Conservation (phyloP, 2,113 vertebrate genomes). For the Callithrix jacchus region DNA sequence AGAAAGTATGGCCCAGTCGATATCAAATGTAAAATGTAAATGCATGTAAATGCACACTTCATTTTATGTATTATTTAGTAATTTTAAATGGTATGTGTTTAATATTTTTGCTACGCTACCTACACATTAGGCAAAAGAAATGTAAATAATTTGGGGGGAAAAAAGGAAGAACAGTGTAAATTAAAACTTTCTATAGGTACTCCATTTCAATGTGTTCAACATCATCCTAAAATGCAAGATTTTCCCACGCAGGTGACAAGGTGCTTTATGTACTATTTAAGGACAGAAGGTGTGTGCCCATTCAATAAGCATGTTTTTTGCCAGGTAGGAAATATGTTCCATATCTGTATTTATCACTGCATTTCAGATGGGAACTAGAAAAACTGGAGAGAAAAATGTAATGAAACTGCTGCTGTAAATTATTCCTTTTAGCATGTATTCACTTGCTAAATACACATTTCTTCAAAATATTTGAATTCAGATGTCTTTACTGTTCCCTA, state of each 20-base stretch:
- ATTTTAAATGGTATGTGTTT: conserved; percentile 90
- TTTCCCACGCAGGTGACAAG: conserved; percentile 74
- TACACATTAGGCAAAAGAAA: conserved; percentile 86
- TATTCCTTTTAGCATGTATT: conserved; percentile 96
- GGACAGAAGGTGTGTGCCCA: conserved; percentile 79
- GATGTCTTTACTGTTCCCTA: conserved; percentile 82
- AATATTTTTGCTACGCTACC: conserved; percentile 90
- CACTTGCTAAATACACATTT: conserved; percentile 98
- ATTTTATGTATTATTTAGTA: conserved; percentile 88
- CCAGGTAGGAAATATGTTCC: conserved; percentile 83
- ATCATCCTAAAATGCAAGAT: conserved; percentile 78
- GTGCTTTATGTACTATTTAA: conserved; percentile 83
- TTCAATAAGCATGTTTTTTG: conserved; percentile 77
- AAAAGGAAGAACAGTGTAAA: conserved; percentile 86
- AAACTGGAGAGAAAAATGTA: conserved; percentile 87
- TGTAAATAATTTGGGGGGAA: conserved; percentile 90
- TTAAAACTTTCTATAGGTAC: conserved; percentile 84
- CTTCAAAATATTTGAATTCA: conserved; percentile 90
- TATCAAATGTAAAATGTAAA: conserved; percentile 86
- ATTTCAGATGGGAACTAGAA: conserved; percentile 85
- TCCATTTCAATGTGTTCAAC: conserved; percentile 80
- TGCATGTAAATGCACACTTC: conserved; percentile 92
- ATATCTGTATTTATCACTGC: conserved; percentile 85
- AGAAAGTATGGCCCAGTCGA: conserved; percentile 74
- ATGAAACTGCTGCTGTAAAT: conserved; percentile 95